phyloP scores from a whole-genome alignment of 2,797 vertebrate species.

The Mus minutoides region DNA sequence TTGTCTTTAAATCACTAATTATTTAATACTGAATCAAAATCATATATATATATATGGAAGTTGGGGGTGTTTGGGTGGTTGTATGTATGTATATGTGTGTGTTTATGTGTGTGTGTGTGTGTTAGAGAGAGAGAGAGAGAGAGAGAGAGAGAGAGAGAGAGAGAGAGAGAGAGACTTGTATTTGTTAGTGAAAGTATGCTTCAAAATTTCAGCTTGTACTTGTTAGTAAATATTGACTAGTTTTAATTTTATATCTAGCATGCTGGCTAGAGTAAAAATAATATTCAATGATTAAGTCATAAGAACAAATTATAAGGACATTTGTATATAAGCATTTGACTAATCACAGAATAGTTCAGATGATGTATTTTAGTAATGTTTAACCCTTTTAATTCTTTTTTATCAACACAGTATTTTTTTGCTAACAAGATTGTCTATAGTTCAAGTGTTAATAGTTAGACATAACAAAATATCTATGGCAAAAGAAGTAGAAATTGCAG shows the following conservation, averaged over 20 bases:
- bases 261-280: not conserved
- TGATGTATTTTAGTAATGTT: not conserved
- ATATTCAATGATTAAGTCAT: not conserved
- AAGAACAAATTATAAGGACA: not conserved
- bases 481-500: not conserved
- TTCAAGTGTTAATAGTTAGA: not conserved
- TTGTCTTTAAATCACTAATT: not conserved
- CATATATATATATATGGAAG: not conserved
- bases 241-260: not conserved
- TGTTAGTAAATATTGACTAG: not conserved
- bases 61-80: not conserved
- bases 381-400: not conserved
- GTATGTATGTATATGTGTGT: not conserved
- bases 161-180: not conserved
- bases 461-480: not conserved
- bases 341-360: not conserved
- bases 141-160: too few relatives aligned
- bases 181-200: not conserved
- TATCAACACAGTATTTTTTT: not conserved
- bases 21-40: conserved; percentile 10
- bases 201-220: not conserved
- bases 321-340: not conserved
- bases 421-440: not conserved
- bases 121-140: too few relatives aligned
- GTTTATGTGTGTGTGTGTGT: too few relatives aligned